Percentiles rank a stretch among this genome's conserved stretches.
Conservation (phyloP, 2,888 invertebrate genomes). For the Cryptus viduatorius region DNA sequence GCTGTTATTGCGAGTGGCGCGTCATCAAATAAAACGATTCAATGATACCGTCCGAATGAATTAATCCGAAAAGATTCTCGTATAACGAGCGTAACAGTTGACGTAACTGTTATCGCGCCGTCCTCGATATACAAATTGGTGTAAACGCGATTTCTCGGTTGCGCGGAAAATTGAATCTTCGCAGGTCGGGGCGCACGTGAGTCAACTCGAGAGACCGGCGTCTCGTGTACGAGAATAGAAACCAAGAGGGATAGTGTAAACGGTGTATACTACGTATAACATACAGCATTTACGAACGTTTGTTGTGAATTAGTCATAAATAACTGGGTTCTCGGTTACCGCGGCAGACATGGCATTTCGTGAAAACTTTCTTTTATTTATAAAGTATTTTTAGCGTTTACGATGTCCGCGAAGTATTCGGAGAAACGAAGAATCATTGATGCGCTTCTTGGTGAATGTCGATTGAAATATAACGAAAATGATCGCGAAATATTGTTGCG, state of each 20-base stretch:
- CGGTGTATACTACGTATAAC: slow-evolving; percentile 1
- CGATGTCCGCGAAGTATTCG: not conserved
- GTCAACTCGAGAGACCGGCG: slow-evolving; percentile 12
- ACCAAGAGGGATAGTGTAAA: slow-evolving; percentile 28
- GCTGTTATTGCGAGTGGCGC: too few species aligned
- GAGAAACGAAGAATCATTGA: not conserved
- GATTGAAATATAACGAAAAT: not conserved
- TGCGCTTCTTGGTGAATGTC: not conserved
- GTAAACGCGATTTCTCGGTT: not conserved
- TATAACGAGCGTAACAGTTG: not conserved
- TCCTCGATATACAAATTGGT: not conserved
- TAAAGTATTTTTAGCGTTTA: slow-evolving; percentile 28
- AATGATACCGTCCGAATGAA: slow-evolving; percentile 40
- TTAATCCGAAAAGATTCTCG: slow-evolving; percentile 17
- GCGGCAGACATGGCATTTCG: not conserved
- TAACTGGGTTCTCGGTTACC: not conserved
- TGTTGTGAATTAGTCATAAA: slow-evolving; percentile 54
- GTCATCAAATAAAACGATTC: slow-evolving; percentile 15
- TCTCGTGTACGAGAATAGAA: slow-evolving; percentile 45
- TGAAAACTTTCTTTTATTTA: not conserved
- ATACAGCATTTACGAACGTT: slow-evolving; percentile 10
- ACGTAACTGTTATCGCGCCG: slow-evolving; percentile 42
- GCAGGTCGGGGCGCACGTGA: slow-evolving; percentile 9
- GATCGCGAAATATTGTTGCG: not conserved
- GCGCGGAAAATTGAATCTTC: slow-evolving; percentile 39